Base-by-base conservation (phyloP, 92 coral and sea anemone genomes). In the Phymanthus crucifer region DNA sequence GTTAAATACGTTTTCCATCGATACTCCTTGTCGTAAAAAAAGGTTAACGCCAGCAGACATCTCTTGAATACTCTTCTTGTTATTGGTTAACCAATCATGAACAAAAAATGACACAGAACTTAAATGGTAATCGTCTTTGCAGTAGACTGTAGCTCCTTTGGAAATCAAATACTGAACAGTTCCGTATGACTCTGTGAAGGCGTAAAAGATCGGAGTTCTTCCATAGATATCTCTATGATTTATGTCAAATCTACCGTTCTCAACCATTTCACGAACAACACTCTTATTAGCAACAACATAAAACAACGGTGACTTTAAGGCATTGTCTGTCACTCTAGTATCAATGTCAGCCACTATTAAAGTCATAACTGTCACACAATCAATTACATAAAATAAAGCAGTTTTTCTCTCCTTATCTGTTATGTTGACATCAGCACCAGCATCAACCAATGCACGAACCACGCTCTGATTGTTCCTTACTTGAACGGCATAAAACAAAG, bases 341-440 rank as follows among this genome's bases (percentile, higher is more conserved):
- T 38, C 43, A 38, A 38, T 10, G 43, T 10, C 43, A 38, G 43
- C 43, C 43, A 38, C 10, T 4, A 38, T 10, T 10, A 38, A 38
- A 38, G 11, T 23, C 6, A 6, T 2, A 24, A 24, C 66, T 24
- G 23, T n/a, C n/a, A 36, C 13, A 3, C 40, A 31, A 37, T 9
- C 26, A 34, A 73, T 40, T 46, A 66, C 64, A 73, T 47, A 43
- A n/a, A 73, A 11, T 27, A 73, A 19, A 27, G 78, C 61, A 13
- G 64, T 73, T 43, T 43, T 38, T 3, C 33, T 11, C 32, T 73
- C 24, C 10, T 21, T 24, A 12, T 75, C 47, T 0, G 45, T 32
- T 4, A 12, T n/a, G 21, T 75, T 56, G 23, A 75, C 79, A 50
- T 52, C 69, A 0, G 47, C 69, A 32, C 79, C 79, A 13, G 67